Base-by-base conservation (phyloP, 1,140 invertebrate genomes). In the Drosophila carrolli region DNA sequence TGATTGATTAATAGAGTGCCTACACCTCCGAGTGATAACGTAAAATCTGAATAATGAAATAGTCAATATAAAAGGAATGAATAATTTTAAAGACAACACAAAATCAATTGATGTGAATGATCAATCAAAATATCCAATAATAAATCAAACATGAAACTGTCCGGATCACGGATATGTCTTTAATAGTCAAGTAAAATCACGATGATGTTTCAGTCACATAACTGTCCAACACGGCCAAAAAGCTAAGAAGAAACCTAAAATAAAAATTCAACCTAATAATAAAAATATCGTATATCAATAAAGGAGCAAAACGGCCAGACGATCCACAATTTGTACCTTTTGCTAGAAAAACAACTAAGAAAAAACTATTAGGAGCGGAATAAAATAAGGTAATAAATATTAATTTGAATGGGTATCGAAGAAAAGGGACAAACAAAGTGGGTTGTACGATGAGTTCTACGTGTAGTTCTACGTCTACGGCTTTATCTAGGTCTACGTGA, bases 401-500 rank as follows among this genome's bases (percentile, higher is more conserved):
- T 9, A 23, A 23, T 2, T 19, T 11, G 11, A 37, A 38, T 13
- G 37, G 56, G 27, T 32, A 32, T 23, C 27, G 38, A 65, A 65
- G 2, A 29, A 62, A 13, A 44, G 32, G 61, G 32, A 48, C 41
- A 38, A 48, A 23, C 10, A 62, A 62, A 54, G 55, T 16, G 37
- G 1, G 55, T 44, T 66, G 60, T 40, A 38, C 8, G 10, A 41
- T 71, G 67, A 58, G 29, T 7, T 58, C 14, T 50, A 43, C 0
- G 10, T 48, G 43, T 35, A 2, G 23, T 37, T 38, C 65, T 55
- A 54, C n/a, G 32, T 40, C 54, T 56, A 58, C 1, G 11, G 19
- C 23, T 47, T 11, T 19, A 8, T 16, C 37, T 71, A 72, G 29
- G 2, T 16, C 68, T 72, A 58, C 66, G 53, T 71, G 66, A 57